Conservation (phyloP, 2,888 invertebrate genomes). For the Scotopteryx bipunctaria region DNA sequence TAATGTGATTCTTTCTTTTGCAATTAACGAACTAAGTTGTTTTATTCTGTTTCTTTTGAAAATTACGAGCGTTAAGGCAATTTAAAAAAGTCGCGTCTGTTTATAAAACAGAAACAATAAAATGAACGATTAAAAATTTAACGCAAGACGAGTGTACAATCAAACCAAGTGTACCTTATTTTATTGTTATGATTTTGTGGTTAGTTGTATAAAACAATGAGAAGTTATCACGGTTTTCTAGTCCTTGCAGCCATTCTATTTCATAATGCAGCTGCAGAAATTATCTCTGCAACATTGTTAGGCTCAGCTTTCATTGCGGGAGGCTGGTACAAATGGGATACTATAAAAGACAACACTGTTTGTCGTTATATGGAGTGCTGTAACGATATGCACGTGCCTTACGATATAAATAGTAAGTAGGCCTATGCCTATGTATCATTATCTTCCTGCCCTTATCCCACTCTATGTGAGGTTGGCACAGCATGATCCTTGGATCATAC, state of each 20-base stretch:
- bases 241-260: constrained; percentile 20
- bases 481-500: too few relatives aligned
- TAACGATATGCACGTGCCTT: constrained; percentile 78
- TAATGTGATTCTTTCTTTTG: too few relatives aligned
- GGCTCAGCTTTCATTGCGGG: constrained; percentile 55
- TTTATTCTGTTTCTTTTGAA: too few relatives aligned
- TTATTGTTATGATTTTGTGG: background rate
- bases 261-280: constrained; percentile 47
- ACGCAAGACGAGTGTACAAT: too few relatives aligned
- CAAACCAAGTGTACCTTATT: background rate
- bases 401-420: constrained; percentile 75
- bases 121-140: too few relatives aligned
- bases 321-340: constrained; percentile 67
- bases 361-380: constrained; percentile 85
- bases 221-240: constrained; percentile 17
- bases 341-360: constrained; percentile 65
- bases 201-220: constrained; percentile 30
- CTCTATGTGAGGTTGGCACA: too few relatives aligned
- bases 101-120: too few relatives aligned
- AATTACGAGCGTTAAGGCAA: too few relatives aligned
- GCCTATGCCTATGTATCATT: too few relatives aligned
- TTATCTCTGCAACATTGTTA: constrained; percentile 54
- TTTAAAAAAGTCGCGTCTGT: too few relatives aligned
- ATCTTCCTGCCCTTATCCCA: too few relatives aligned
- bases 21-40: too few relatives aligned